phyloP scores from a whole-genome alignment of 2,888 invertebrate genomes.

The Sphinx pinastri region DNA sequence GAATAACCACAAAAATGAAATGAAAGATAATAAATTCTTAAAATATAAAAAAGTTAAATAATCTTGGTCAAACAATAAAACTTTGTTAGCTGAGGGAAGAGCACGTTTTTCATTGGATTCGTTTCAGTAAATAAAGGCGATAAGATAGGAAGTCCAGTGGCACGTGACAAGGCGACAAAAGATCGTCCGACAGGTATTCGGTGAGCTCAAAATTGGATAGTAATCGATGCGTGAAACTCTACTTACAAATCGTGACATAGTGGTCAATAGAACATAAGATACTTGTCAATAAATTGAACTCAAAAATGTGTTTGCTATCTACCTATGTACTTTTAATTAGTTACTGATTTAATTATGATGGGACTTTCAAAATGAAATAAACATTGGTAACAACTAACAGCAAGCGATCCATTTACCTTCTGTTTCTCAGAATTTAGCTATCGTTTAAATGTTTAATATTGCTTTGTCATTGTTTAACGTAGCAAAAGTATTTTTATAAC shows the following conservation, averaged over 20 bases:
- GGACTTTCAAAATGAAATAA: not conserved
- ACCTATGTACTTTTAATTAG: not conserved
- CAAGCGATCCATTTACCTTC: not conserved
- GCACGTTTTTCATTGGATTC: constrained; percentile 63
- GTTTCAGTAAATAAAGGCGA: constrained; percentile 58
- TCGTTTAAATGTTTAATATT: not conserved
- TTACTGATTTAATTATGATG: constrained; percentile 18
- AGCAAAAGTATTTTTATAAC: not conserved
- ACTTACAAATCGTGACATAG: constrained; percentile 43
- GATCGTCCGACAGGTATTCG: constrained; percentile 72
- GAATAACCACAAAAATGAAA: constrained; percentile 24
- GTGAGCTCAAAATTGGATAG: constrained; percentile 76
- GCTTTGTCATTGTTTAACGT: not conserved
- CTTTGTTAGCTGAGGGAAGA: constrained; percentile 56
- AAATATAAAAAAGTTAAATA: constrained; percentile 43
- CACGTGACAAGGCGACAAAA: constrained; percentile 78
- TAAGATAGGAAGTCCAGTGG: constrained; percentile 53
- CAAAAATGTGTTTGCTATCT: not conserved
- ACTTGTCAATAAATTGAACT: constrained; percentile 17
- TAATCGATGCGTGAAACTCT: constrained; percentile 78
- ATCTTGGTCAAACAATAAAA: constrained; percentile 45
- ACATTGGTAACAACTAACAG: not conserved
- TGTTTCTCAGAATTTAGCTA: not conserved
- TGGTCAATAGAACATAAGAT: constrained; percentile 28
- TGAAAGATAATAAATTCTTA: constrained; percentile 36